phyloP scores from a whole-genome alignment of 2,113 vertebrate genomes.

The Castor canadensis region DNA sequence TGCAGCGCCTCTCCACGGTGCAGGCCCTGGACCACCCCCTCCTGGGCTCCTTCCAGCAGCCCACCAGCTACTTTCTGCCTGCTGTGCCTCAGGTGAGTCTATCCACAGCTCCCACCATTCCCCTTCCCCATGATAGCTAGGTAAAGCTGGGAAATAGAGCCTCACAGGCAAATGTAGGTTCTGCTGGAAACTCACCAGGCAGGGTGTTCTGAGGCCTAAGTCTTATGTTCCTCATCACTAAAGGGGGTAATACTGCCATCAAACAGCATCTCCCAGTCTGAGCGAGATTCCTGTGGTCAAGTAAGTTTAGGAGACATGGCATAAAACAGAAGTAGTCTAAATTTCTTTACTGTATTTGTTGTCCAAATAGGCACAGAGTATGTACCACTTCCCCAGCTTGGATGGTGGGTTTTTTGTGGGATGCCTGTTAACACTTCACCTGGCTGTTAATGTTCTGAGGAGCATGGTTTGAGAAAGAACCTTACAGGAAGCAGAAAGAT shows the following conservation, averaged over 20 bases:
- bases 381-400: neutral
- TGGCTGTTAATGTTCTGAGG: neutral
- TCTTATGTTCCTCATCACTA: neutral
- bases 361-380: neutral
- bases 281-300: neutral
- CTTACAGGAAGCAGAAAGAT: neutral
- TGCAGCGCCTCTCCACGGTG: conserved; percentile 92
- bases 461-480: neutral
- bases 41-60: conserved; percentile 91
- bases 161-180: neutral
- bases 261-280: neutral
- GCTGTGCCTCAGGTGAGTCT: conserved; percentile 90
- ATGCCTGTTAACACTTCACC: neutral
- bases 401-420: neutral
- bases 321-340: neutral
- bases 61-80: conserved; percentile 90
- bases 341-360: neutral
- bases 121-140: neutral
- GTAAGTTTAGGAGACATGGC: neutral
- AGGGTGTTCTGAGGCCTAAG: rapidly evolving
- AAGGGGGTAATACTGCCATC: neutral
- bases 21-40: conserved; percentile 88
- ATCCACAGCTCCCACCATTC: rapidly evolving
- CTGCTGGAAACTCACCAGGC: neutral
- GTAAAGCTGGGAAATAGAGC: neutral